These are phyloP conservation scores for Caerostris darwini DNA, from an alignment of 1,140 invertebrate species.

Conservation along the genomic window DNA sequence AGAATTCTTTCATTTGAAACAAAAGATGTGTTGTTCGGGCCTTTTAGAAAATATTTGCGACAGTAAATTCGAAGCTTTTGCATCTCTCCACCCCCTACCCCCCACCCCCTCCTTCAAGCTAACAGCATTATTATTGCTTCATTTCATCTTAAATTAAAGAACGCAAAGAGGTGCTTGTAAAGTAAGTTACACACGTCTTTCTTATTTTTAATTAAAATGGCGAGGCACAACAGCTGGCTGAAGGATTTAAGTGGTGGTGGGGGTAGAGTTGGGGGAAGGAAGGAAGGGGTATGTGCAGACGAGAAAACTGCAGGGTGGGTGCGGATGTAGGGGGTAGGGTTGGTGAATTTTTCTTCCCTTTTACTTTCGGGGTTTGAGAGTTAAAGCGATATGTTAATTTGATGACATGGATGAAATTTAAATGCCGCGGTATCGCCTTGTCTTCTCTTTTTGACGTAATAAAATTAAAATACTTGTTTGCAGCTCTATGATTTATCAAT, in stretches of 20 bases:
- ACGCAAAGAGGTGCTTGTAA: constrained; percentile 76
- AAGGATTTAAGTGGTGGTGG: constrained; percentile 67
- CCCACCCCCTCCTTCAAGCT: background rate
- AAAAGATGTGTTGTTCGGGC: constrained; percentile 75
- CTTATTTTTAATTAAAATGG: constrained; percentile 78
- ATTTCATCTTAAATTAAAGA: constrained; percentile 78
- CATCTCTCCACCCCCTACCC: background rate
- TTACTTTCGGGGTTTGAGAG: background rate
- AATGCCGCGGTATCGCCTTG: constrained; percentile 73
- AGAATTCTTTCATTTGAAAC: constrained; percentile 78
- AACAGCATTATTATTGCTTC: constrained; percentile 76
- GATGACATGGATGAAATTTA: constrained; percentile 77
- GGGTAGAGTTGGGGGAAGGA: background rate
- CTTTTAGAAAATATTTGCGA: constrained; percentile 77
- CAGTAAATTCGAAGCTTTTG: constrained; percentile 25
- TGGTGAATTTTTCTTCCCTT: constrained; percentile 21
- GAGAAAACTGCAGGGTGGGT: background rate
- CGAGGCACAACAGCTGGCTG: constrained; percentile 24
- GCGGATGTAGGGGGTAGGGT: background rate
- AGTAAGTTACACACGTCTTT: constrained; percentile 76
- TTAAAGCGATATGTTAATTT: constrained; percentile 77
- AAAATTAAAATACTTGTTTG: constrained; percentile 78
- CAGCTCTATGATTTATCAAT: constrained; percentile 76
- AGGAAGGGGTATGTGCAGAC: constrained; percentile 13
- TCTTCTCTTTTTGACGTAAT: constrained; percentile 74